A percentile compares a stretch with the other conserved stretches of the same genome.
These are phyloP conservation scores for Xenopus petersii DNA, from an alignment of 2,797 vertebrate species.

Conservation along the genomic window DNA sequence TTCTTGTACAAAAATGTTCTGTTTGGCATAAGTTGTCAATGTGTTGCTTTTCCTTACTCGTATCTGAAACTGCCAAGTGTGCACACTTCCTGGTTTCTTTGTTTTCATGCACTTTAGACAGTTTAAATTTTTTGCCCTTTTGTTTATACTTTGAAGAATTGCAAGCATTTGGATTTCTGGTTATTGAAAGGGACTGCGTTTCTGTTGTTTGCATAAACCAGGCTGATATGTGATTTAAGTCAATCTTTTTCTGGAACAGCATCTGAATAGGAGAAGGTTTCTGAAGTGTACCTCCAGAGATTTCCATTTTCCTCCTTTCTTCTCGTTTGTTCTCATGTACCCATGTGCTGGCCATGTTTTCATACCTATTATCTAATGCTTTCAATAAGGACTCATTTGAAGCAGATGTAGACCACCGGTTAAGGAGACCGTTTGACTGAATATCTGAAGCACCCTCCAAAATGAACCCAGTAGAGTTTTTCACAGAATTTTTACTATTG, in stretches of 20 bases:
- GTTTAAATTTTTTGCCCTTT: no score
- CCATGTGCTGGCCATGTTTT: slow-evolving; percentile 87
- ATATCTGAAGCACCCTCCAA: slow-evolving; percentile 41
- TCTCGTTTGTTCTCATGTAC: slow-evolving; percentile 66
- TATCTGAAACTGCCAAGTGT: no score
- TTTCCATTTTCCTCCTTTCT: slow-evolving; percentile 44
- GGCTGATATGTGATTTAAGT: slow-evolving; percentile 83
- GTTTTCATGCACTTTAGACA: no score
- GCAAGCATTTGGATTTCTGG: slow-evolving; percentile 86
- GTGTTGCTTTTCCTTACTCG: no score
- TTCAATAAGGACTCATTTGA: slow-evolving; percentile 78
- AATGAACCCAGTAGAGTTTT: no score
- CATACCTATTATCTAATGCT: slow-evolving; percentile 82
- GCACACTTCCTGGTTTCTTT: no score
- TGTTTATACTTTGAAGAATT: slow-evolving; percentile 75
- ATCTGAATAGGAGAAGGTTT: slow-evolving; percentile 80
- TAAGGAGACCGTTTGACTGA: slow-evolving; percentile 72
- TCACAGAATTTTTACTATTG: no score
- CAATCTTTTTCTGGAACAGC: slow-evolving; percentile 89
- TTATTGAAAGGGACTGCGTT: slow-evolving; percentile 89
- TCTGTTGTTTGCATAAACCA: slow-evolving; percentile 99
- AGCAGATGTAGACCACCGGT: slow-evolving; percentile 86
- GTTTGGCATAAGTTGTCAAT: no score
- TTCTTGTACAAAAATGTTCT: slow-evolving; percentile 58
- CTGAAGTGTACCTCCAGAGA: slow-evolving; percentile 61